A percentile compares a stretch with the other conserved stretches of the same genome.
Conservation (phyloP, 2,888 invertebrate species). For the Ophion obscuratus region DNA sequence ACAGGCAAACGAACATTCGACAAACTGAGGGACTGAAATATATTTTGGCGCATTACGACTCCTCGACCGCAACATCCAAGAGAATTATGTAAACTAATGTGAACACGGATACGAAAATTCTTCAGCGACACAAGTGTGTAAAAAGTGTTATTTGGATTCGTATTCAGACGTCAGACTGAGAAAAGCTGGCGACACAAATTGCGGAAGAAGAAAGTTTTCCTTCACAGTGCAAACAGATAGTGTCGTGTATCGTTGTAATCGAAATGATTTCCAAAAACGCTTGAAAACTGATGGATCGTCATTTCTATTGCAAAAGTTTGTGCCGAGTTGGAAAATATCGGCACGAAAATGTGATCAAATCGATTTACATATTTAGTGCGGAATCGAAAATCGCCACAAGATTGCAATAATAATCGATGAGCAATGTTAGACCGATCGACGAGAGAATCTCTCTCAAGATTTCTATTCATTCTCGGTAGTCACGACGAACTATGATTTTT, state of each 20-base stretch:
- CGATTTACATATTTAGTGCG: not conserved
- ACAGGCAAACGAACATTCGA: not conserved
- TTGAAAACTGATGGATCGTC: not conserved
- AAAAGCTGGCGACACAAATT: not conserved
- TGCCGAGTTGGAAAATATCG: not conserved
- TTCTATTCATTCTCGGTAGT: conserved; percentile 28
- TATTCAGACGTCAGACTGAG: not conserved
- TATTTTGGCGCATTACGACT: conserved; percentile 20
- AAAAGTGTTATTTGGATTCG: not conserved
- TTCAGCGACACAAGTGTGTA: not conserved
- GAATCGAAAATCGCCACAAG: not conserved
- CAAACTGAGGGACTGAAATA: conserved; percentile 31
- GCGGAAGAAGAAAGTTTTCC: not conserved
- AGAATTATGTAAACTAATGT: conserved; percentile 27
- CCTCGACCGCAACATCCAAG: conserved; percentile 48
- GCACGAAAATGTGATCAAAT: conserved; percentile 67
- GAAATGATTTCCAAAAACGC: not conserved
- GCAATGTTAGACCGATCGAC: conserved; percentile 13
- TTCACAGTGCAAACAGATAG: not conserved
- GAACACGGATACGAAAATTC: conserved; percentile 9
- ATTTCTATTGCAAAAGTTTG: not conserved
- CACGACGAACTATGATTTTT: conserved; percentile 17
- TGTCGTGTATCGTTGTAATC: not conserved
- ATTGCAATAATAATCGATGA: conserved; percentile 13
- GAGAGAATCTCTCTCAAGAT: not conserved